Conservation (phyloP, 2,113 vertebrate species). For the Ciconia stormi region DNA sequence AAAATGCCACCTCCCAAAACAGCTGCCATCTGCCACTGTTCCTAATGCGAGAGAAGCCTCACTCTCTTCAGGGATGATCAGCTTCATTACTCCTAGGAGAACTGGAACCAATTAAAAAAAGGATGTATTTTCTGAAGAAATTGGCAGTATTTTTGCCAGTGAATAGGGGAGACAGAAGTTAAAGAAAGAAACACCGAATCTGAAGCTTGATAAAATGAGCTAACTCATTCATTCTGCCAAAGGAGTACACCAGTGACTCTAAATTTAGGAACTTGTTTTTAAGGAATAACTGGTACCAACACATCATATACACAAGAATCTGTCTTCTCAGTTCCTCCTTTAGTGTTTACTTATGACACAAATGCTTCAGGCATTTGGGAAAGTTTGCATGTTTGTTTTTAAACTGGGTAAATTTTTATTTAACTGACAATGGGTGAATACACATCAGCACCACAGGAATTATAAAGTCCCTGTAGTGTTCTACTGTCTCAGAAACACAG, state of each 20-base stretch:
- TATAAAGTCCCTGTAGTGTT: not conserved
- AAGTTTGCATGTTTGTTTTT: not conserved
- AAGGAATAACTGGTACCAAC: not conserved
- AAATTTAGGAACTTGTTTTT: not conserved
- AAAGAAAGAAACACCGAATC: not conserved
- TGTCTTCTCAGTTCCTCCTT: not conserved
- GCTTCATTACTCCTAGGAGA: not conserved
- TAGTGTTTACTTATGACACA: not conserved
- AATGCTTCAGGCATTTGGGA: not conserved
- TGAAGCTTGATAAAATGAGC: not conserved
- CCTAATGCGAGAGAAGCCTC: not conserved
- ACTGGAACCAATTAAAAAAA: not conserved
- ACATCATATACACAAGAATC: not conserved
- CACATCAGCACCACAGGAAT: not conserved
- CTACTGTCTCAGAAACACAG: not conserved
- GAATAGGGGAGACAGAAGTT: not conserved
- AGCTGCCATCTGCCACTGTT: not conserved
- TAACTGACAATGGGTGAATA: not conserved
- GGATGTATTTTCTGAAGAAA: not conserved
- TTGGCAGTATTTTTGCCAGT: not conserved
- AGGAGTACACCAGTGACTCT: not conserved
- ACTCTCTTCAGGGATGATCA: not conserved
- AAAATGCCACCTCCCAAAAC: not conserved
- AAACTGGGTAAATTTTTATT: not conserved
- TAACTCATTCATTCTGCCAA: not conserved